A percentile compares a stretch with the other conserved stretches of the same genome.
phyloP scores from a whole-genome alignment of 2,888 invertebrate genomes.

The Cryptocephalus moraei region DNA sequence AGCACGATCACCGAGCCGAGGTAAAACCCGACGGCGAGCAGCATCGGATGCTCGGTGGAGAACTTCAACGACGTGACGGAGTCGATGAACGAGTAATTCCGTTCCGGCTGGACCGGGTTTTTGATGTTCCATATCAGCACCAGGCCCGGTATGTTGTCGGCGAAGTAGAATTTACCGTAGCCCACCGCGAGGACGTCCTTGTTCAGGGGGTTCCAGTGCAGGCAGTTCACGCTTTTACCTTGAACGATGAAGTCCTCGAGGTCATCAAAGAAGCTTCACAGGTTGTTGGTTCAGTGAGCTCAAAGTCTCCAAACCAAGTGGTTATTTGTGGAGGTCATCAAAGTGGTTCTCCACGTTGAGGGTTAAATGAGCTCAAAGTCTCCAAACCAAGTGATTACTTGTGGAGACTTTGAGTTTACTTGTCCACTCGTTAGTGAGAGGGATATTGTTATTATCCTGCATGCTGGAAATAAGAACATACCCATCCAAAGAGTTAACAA shows the following conservation, averaged over 20 bases:
- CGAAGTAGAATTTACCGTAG: constrained; percentile 58
- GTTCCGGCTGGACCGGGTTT: constrained; percentile 69
- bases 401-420: too few relatives aligned
- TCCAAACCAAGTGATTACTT: too few relatives aligned
- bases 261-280: too few relatives aligned
- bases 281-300: too few relatives aligned
- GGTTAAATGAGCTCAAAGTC: too few relatives aligned
- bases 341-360: too few relatives aligned
- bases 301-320: too few relatives aligned
- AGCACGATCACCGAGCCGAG: constrained; percentile 63
- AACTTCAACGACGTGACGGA: constrained; percentile 63
- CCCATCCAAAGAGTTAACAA: too few relatives aligned
- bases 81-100: constrained; percentile 50
- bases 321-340: too few relatives aligned
- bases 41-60: constrained; percentile 56
- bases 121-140: constrained; percentile 72
- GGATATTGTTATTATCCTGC: too few relatives aligned
- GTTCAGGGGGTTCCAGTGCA: constrained; percentile 60
- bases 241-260: neutral
- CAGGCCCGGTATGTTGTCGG: constrained; percentile 48
- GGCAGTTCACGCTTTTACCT: constrained; percentile 48
- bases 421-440: too few relatives aligned
- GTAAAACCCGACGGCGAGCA: constrained; percentile 65
- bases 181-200: constrained; percentile 63
- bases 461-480: too few relatives aligned